Evolutionary conservation across 1,140 invertebrate genomes (phyloP).

Genomic region (Mizuhopecten yessoensis): DNA sequence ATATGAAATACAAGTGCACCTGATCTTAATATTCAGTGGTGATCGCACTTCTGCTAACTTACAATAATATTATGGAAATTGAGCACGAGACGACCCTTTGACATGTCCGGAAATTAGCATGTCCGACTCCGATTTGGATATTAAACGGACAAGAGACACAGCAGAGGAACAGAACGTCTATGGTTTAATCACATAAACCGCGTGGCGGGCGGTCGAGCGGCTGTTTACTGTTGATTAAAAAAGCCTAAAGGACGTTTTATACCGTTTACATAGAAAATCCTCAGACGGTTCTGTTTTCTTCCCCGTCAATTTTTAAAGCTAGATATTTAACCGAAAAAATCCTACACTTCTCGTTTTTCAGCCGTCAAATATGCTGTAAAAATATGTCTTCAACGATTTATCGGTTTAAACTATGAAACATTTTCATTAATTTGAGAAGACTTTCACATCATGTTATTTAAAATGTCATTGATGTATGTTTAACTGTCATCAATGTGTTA

Average conservation of each 20-base stretch:
- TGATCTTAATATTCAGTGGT: conserved; percentile 5
- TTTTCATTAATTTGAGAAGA: no score
- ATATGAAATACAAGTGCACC: conserved; percentile 38
- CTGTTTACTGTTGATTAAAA: conserved; percentile 12
- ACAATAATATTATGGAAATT: conserved; percentile 36
- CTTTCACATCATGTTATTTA: no score
- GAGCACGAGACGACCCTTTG: conserved; percentile 30
- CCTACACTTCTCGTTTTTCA: no score
- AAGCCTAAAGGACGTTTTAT: background rate
- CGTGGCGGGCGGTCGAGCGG: background rate
- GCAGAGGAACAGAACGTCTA: background rate
- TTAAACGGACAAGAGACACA: conserved; percentile 13
- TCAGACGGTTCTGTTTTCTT: no score
- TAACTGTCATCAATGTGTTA: no score
- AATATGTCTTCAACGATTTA: no score
- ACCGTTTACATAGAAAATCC: background rate
- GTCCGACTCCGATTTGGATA: conserved; percentile 23
- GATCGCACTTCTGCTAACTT: conserved; percentile 32
- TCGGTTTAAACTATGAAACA: no score
- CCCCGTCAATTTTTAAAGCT: no score
- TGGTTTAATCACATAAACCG: background rate
- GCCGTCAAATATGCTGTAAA: no score
- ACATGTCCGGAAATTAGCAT: conserved; percentile 26
- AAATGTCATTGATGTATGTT: no score
- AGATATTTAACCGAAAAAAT: no score